phyloP scores from a whole-genome alignment of 2,113 vertebrate species.

The Ariopsis seemanni region DNA sequence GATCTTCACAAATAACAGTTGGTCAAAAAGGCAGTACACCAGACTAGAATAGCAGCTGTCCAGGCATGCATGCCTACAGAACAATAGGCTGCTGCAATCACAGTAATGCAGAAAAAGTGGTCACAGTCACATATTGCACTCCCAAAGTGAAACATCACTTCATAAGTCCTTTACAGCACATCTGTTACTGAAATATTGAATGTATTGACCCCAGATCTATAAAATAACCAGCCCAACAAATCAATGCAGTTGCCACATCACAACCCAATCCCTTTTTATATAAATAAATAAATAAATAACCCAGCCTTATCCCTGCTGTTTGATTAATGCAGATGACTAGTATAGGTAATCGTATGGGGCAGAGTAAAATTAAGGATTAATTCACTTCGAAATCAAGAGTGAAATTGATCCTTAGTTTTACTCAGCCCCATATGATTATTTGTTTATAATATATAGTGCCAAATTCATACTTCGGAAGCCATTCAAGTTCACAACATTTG shows the following conservation, averaged over 20 bases:
- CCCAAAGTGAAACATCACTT: background rate
- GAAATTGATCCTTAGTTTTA: too few relatives aligned
- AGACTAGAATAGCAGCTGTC: constrained; percentile 10
- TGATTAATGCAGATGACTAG: too few relatives aligned
- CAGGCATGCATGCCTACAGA: background rate
- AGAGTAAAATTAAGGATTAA: too few relatives aligned
- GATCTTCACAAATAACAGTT: constrained; percentile 24
- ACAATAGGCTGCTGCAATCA: background rate
- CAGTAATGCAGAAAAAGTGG: background rate
- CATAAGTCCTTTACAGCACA: background rate
- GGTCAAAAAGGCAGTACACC: constrained; percentile 6
- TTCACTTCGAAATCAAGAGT: too few relatives aligned
- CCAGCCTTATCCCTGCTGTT: too few relatives aligned
- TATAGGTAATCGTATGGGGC: too few relatives aligned
- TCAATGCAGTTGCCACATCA: background rate
- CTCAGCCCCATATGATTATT: too few relatives aligned
- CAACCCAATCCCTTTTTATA: background rate
- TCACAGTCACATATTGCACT: background rate
- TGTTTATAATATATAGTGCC: too few relatives aligned
- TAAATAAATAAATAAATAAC: too few relatives aligned
- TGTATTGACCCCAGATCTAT: background rate
- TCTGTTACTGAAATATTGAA: background rate
- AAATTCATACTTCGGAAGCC: too few relatives aligned
- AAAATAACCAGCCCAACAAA: background rate
- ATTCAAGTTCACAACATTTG: too few relatives aligned